Evolutionary conservation across 2,113 vertebrate species (phyloP).

Genomic region (Prinia subflava): DNA sequence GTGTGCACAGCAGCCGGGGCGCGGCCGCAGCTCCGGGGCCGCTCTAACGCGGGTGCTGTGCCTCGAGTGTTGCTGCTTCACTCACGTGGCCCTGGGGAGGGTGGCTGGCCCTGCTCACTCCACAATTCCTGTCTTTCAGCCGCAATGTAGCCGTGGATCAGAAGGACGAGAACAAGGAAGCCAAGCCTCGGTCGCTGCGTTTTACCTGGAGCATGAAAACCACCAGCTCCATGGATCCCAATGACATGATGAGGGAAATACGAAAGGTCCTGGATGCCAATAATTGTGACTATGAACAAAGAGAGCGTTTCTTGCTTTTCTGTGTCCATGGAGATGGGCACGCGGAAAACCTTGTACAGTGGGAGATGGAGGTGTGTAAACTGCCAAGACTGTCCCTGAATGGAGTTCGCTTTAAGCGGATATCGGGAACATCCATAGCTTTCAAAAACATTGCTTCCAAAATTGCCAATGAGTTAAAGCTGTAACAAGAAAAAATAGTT

Average conservation of each 20-base stretch:
- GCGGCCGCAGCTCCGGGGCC: neutral
- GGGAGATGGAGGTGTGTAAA: slow-evolving; percentile 99
- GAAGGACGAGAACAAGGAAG: slow-evolving; percentile 92
- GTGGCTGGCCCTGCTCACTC: neutral
- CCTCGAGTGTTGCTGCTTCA: neutral
- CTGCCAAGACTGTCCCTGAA: slow-evolving; percentile 98
- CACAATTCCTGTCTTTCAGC: slow-evolving; percentile 74
- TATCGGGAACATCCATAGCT: slow-evolving; percentile 98
- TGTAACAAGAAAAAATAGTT: slow-evolving; percentile 87
- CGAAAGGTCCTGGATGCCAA: slow-evolving; percentile 96
- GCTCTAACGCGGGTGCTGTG: neutral
- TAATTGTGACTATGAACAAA: slow-evolving; percentile 96
- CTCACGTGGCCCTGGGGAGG: neutral
- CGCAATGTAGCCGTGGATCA: slow-evolving; percentile 96
- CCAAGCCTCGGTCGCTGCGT: slow-evolving; percentile 93
- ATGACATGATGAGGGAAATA: slow-evolving; percentile 97
- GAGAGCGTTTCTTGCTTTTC: slow-evolving; percentile 94
- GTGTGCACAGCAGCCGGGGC: neutral
- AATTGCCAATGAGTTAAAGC: slow-evolving; percentile 98
- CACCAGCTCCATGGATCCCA: slow-evolving; percentile 96
- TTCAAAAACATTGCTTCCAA: slow-evolving; percentile 99
- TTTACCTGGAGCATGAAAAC: slow-evolving; percentile 99
- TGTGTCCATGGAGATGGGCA: slow-evolving; percentile 94
- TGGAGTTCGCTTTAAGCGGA: slow-evolving; percentile 96
- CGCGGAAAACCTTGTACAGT: slow-evolving; percentile 92